These are phyloP conservation scores for Rhodophaea formosa DNA, from an alignment of 2,888 invertebrate species.

Conservation along the genomic window DNA sequence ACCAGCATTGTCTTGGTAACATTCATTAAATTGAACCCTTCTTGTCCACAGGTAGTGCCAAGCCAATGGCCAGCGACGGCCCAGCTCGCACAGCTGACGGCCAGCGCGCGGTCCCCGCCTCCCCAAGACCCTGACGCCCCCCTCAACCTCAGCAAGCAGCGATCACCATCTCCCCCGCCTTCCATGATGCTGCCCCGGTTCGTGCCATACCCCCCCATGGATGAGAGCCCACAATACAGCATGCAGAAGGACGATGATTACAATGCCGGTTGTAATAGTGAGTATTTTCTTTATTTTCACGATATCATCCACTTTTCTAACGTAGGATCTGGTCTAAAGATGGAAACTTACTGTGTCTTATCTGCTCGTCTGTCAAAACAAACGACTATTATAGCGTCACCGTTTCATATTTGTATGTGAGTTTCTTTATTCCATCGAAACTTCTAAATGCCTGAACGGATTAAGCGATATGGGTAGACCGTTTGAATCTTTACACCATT, in stretches of 20 bases:
- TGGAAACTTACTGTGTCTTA: no score
- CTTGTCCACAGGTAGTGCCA: slow-evolving; percentile 65
- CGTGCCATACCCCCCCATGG: slow-evolving; percentile 72
- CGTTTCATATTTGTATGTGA: no score
- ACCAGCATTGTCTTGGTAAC: no score
- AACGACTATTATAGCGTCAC: no score
- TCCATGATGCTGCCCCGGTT: slow-evolving; percentile 80
- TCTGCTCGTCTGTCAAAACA: no score
- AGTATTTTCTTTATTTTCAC: slow-evolving; percentile 48
- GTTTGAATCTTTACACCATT: no score
- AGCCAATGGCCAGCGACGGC: slow-evolving; percentile 85
- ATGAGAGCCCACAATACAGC: slow-evolving; percentile 60
- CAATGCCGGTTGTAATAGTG: slow-evolving; percentile 65
- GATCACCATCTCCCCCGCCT: slow-evolving; percentile 82
- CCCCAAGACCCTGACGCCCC: slow-evolving; percentile 90
- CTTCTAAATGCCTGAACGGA: no score
- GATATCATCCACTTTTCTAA: not conserved
- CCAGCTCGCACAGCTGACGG: slow-evolving; percentile 86
- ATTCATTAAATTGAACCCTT: not conserved
- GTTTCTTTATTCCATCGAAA: no score
- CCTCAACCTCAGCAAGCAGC: slow-evolving; percentile 93
- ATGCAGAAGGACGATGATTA: slow-evolving; percentile 74
- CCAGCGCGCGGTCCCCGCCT: slow-evolving; percentile 79
- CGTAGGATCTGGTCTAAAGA: no score
- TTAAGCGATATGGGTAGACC: no score